Percentiles rank a stretch among this genome's conserved stretches.
Evolutionary conservation across 2,888 invertebrate genomes (phyloP).

Genomic region (Megaustenia siamemsis): DNA sequence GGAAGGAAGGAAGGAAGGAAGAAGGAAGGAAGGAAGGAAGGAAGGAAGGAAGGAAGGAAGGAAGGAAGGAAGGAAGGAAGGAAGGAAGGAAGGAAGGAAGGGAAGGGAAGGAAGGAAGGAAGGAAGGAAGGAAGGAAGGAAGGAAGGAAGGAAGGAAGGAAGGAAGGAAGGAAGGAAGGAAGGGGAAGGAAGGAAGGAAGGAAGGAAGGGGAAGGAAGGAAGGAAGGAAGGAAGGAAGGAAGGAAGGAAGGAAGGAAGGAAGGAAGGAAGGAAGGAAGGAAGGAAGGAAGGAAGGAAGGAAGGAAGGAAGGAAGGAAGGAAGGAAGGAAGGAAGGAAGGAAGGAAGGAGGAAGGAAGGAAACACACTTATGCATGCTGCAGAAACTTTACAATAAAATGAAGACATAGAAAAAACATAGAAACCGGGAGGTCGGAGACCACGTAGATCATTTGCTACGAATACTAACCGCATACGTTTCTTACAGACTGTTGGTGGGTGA

Average conservation of each 20-base stretch:
- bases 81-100: too few relatives aligned
- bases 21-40: too few relatives aligned
- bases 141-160: not conserved
- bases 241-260: not conserved
- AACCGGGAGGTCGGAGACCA: too few relatives aligned
- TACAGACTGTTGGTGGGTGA: too few relatives aligned
- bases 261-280: not conserved
- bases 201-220: not conserved
- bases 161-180: not conserved
- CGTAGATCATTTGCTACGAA: too few relatives aligned
- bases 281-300: not conserved
- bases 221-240: not conserved
- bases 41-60: too few relatives aligned
- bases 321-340: not conserved
- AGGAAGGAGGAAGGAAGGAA: constrained; percentile 9
- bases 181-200: not conserved
- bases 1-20: too few relatives aligned
- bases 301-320: not conserved
- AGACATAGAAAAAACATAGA: too few relatives aligned
- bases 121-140: not conserved
- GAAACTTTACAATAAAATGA: too few relatives aligned
- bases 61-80: too few relatives aligned
- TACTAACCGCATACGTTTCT: too few relatives aligned
- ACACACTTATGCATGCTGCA: not conserved
- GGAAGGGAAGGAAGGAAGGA: too few relatives aligned